Conservation (phyloP, 1,140 invertebrate species). For the Oryctes rhinoceros region DNA sequence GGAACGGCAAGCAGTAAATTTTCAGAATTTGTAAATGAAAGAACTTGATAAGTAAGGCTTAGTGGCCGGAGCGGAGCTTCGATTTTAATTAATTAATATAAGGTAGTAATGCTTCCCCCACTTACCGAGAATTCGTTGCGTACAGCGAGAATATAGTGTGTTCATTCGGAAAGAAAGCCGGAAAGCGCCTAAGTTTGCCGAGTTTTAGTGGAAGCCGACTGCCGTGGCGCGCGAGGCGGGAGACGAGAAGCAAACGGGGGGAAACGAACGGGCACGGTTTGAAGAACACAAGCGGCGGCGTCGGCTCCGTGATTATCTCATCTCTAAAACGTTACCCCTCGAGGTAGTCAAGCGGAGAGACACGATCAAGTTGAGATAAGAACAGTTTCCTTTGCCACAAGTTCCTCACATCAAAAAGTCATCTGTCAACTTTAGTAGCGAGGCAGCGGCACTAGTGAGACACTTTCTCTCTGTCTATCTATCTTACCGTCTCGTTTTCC, state of each 20-base stretch:
- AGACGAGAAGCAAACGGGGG: background rate
- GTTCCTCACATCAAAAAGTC: slow-evolving; percentile 42
- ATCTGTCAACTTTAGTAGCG: slow-evolving; percentile 42
- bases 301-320: slow-evolving; percentile 39
- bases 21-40: background rate
- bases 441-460: slow-evolving; percentile 10
- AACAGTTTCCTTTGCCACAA: slow-evolving; percentile 41
- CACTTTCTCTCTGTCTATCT: background rate
- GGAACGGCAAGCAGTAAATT: background rate
- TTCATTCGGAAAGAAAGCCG: slow-evolving; percentile 17
- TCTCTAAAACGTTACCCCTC: slow-evolving; percentile 41
- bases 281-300: slow-evolving; percentile 31
- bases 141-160: slow-evolving; percentile 12
- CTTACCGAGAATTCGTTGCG: background rate
- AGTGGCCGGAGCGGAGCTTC: background rate
- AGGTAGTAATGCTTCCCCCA: background rate
- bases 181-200: slow-evolving; percentile 12
- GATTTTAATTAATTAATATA: slow-evolving; percentile 33
- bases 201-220: slow-evolving; percentile 13
- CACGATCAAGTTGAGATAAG: slow-evolving; percentile 41
- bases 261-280: slow-evolving; percentile 22
- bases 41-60: slow-evolving; percentile 9
- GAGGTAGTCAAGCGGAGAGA: slow-evolving; percentile 38
- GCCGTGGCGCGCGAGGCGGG: background rate
- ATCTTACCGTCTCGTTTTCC: background rate